Conservation (phyloP, 2,797 vertebrate genomes). For the Chloroceryle amazona region DNA sequence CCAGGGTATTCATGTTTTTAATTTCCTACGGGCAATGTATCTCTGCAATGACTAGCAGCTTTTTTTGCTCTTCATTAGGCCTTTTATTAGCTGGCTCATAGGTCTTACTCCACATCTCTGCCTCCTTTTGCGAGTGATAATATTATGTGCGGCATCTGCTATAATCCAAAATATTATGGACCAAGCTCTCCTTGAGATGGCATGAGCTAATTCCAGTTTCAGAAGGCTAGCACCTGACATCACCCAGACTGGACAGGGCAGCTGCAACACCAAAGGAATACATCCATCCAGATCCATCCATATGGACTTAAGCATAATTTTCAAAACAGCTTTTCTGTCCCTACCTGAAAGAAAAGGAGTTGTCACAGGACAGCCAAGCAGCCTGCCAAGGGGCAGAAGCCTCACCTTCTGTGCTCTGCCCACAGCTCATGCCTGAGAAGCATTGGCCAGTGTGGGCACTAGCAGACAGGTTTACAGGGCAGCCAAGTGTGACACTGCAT, state of each 20-base stretch:
- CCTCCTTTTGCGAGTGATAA: slow-evolving; percentile 4
- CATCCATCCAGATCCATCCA: neutral
- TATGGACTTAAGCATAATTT: neutral
- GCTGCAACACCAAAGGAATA: neutral
- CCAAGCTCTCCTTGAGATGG: neutral
- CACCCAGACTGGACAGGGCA: too few relatives aligned
- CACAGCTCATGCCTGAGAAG: fast-evolving
- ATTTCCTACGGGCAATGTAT: slow-evolving; percentile 65
- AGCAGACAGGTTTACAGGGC: neutral
- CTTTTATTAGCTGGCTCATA: slow-evolving; percentile 40
- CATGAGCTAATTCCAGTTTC: neutral
- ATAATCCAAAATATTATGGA: neutral
- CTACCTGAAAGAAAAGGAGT: neutral
- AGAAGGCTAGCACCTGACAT: neutral
- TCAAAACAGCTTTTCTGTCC: neutral
- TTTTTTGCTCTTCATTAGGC: slow-evolving; percentile 32
- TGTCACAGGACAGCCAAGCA: neutral
- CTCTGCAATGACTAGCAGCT: slow-evolving; percentile 1
- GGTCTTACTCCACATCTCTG: slow-evolving; percentile 5
- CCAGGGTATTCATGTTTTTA: slow-evolving; percentile 8
- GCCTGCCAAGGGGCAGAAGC: neutral
- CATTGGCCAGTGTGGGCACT: fast-evolving
- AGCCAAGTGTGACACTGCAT: neutral
- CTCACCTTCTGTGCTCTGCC: neutral
- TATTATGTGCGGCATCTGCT: neutral